Base-by-base conservation (phyloP, 1,140 invertebrate species). In the Augochlora pura region DNA sequence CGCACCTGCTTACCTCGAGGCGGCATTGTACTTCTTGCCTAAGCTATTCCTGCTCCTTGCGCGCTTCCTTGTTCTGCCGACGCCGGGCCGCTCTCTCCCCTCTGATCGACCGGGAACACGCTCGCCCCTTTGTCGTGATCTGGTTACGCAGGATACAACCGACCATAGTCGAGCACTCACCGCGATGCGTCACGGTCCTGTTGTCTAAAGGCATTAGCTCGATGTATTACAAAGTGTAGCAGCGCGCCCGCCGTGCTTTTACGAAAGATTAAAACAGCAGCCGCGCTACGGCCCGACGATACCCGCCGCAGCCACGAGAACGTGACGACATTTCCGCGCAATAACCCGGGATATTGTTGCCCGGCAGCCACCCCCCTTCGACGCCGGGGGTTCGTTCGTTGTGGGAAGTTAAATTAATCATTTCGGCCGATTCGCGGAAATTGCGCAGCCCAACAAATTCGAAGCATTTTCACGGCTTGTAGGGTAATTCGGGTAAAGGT, bases 1-100 rank as follows among this genome's bases (percentile, higher is more conserved):
- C 81, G 88, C 88, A 89, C 88, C 89, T 90, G 88, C 88, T 88
- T 78, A 89, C 88, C 88, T 72, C 77, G 27, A 78, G 88, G 88
- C 87, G 84, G 85, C 72, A 39, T 38, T 68, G 72, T 71, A 62
- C 80, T 85, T 81, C 79, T 86, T 76, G 77, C 66, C 77, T 85
- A 71, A 81, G 73, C 76, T 84, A 71, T 71, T 83, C 69, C 81
- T 49, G 65, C 73, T 86, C 71, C 54, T 52, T 60, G 25, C 39
- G 8, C 10, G 27, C 39, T 18, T 75, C 54, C 65, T 68, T 52
- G 72, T 68, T 76, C 25, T 14, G 4, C 38, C 38, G 2, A 16
- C 10, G 25, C 18, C 16, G 10, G 46, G 27, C 62, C 49, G 25
- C 25, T n/a, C 74, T n/a, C 74, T 38, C 0, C 6, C 67, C 16